Conservation (phyloP, 2,888 invertebrate genomes). For the Chorisops tibialis region DNA sequence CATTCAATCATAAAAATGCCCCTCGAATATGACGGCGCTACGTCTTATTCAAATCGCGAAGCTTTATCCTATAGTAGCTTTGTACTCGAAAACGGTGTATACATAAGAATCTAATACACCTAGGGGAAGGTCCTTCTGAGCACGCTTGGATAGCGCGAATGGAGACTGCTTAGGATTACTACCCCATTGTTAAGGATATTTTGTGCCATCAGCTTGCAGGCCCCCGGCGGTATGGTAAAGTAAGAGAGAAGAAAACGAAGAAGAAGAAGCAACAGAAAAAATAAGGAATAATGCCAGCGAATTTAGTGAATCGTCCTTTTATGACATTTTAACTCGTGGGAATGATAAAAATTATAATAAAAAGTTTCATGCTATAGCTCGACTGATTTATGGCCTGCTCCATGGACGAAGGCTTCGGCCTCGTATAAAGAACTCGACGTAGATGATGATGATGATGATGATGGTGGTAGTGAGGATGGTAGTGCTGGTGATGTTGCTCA, state of each 20-base stretch:
- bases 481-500: slow-evolving; percentile 7
- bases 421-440: background rate
- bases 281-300: slow-evolving; percentile 37
- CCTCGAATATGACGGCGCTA: background rate
- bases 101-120: background rate
- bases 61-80: background rate
- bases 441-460: slow-evolving; percentile 1
- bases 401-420: background rate
- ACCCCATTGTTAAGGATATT: slow-evolving; percentile 1
- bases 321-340: slow-evolving; percentile 40
- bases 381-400: slow-evolving; percentile 37
- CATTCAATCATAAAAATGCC: slow-evolving; percentile 20
- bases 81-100: background rate
- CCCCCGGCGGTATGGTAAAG: background rate
- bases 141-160: background rate
- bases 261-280: background rate
- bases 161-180: slow-evolving; percentile 6
- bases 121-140: background rate
- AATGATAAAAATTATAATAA: slow-evolving; percentile 39
- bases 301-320: slow-evolving; percentile 39
- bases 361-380: slow-evolving; percentile 38
- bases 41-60: background rate
- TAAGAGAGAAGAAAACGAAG: background rate
- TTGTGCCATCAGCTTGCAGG: background rate
- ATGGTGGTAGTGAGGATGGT: no score